Percentiles rank a stretch among this genome's conserved stretches.
Evolutionary conservation across 2,797 vertebrate genomes (phyloP).

Genomic region (Myotis daubentonii): DNA sequence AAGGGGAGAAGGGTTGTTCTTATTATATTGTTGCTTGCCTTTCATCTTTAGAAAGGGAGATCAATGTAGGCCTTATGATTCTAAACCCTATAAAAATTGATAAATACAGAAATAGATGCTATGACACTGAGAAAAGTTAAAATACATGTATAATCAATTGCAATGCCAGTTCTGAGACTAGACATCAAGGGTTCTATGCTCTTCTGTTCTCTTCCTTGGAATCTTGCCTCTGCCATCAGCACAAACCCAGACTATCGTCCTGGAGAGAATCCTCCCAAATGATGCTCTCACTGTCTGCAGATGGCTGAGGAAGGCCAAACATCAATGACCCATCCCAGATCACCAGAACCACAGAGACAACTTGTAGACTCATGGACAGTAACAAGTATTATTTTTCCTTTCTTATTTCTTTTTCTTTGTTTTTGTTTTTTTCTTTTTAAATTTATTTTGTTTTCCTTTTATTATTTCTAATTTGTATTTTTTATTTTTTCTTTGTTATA

Average conservation of each 20-base stretch:
- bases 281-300: neutral
- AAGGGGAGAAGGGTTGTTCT: neutral
- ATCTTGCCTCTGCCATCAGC: neutral
- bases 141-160: neutral
- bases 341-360: neutral
- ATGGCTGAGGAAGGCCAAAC: too few relatives aligned
- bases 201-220: neutral
- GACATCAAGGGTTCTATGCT: neutral
- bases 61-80: neutral
- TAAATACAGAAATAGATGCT: neutral
- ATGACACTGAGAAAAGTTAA: neutral
- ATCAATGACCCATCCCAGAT: fast-evolving
- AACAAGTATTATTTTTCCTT: neutral
- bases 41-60: neutral
- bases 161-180: neutral
- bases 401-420: neutral
- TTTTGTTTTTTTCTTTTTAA: neutral
- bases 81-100: neutral
- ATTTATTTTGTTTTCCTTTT: neutral
- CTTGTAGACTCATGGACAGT: neutral
- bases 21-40: neutral
- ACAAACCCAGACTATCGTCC: neutral
- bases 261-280: neutral
- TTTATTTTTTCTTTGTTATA: neutral
- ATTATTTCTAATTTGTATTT: neutral